A percentile compares a stretch with the other conserved stretches of the same genome.
These are phyloP conservation scores for Hydropsyche tenuis DNA, from an alignment of 1,140 invertebrate species.

Conservation along the genomic window DNA sequence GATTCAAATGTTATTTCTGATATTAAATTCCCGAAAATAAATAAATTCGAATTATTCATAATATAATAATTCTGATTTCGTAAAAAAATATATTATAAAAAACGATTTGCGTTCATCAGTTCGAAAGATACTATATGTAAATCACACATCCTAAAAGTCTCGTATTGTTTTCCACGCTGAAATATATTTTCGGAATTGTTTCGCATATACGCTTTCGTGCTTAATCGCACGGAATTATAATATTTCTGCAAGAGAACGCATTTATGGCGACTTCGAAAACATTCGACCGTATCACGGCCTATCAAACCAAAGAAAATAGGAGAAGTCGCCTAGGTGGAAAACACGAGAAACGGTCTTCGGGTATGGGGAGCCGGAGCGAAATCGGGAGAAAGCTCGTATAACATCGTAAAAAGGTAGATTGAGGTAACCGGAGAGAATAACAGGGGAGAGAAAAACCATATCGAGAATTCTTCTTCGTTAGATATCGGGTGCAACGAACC, in stretches of 20 bases:
- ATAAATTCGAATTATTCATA: too few species aligned
- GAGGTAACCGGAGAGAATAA: slow-evolving; percentile 46
- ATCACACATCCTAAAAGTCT: too few species aligned
- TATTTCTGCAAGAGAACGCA: slow-evolving; percentile 11
- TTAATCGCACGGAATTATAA: slow-evolving; percentile 15
- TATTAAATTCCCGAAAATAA: too few species aligned
- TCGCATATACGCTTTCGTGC: neutral
- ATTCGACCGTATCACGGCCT: slow-evolving; percentile 45
- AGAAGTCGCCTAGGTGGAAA: slow-evolving; percentile 45
- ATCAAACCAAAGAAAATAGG: slow-evolving; percentile 46
- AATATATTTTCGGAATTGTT: slow-evolving; percentile 3
- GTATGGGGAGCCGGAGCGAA: slow-evolving; percentile 12
- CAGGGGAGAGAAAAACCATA: slow-evolving; percentile 42
- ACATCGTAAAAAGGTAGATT: slow-evolving; percentile 47
- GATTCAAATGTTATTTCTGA: neutral
- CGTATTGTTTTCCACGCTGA: neutral
- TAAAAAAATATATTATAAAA: too few species aligned
- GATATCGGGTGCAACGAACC: slow-evolving; percentile 43
- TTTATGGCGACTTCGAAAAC: slow-evolving; percentile 34
- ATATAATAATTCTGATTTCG: too few species aligned
- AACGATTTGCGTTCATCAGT: too few species aligned
- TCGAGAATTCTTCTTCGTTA: slow-evolving; percentile 38
- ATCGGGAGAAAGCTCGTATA: slow-evolving; percentile 38
- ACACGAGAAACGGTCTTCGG: neutral
- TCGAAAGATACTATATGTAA: too few species aligned